phyloP scores from a whole-genome alignment of 2,797 vertebrate species.

The Hozukius guyotensis region DNA sequence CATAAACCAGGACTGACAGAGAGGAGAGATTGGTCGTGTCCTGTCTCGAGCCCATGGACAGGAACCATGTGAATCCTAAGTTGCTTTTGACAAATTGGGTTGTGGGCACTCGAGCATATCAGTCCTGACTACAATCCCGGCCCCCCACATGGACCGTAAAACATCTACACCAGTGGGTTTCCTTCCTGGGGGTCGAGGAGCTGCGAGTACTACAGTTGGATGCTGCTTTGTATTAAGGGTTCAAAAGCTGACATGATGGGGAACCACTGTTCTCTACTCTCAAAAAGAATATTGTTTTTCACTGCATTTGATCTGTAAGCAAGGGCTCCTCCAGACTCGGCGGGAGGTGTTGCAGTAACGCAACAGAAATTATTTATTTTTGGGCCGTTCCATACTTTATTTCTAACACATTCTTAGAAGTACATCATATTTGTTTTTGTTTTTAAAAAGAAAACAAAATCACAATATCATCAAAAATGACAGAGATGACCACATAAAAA shows the following conservation, averaged over 20 bases:
- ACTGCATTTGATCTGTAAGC: background rate
- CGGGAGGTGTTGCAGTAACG: background rate
- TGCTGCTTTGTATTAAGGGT: background rate
- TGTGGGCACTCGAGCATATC: constrained; percentile 16
- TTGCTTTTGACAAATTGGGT: constrained; percentile 57
- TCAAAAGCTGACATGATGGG: background rate
- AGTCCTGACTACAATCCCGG: constrained; percentile 8
- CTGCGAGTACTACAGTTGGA: background rate
- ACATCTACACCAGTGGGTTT: constrained; percentile 9
- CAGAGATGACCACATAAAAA: background rate
- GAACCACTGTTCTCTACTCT: background rate
- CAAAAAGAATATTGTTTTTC: background rate
- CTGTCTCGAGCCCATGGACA: constrained; percentile 38
- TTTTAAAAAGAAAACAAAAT: background rate
- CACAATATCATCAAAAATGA: background rate
- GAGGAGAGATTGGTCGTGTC: constrained; percentile 47
- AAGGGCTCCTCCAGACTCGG: background rate
- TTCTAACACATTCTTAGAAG: background rate
- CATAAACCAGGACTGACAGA: constrained; percentile 61
- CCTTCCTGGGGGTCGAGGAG: background rate
- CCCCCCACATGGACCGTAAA: constrained; percentile 34
- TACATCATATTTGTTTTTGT: background rate
- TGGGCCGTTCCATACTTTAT: background rate
- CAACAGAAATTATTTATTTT: background rate
- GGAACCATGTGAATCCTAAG: constrained; percentile 51